phyloP scores from a whole-genome alignment of 2,888 invertebrate species.

The Amphiduros pacificus region DNA sequence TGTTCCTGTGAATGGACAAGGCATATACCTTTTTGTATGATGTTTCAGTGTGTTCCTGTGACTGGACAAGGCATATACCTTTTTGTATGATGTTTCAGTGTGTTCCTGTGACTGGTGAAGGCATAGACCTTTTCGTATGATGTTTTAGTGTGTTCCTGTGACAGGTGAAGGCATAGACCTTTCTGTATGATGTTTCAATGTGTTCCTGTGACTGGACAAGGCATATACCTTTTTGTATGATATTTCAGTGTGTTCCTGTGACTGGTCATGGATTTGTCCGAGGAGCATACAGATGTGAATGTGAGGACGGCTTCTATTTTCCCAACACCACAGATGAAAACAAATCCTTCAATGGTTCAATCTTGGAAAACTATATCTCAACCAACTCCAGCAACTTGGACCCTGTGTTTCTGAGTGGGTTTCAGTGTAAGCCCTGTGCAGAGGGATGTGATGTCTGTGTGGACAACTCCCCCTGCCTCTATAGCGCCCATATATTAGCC shows the following conservation, averaged over 20 bases:
- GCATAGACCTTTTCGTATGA: too few species aligned
- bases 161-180: too few species aligned
- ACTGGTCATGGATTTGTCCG: conserved; percentile 44
- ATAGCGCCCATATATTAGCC: conserved; percentile 30
- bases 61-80: too few species aligned
- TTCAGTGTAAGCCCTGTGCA: conserved; percentile 43
- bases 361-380: conserved; percentile 1
- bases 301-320: conserved; percentile 49
- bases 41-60: too few species aligned
- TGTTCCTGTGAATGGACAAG: too few species aligned
- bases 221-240: not conserved
- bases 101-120: too few species aligned
- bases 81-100: too few species aligned
- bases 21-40: too few species aligned
- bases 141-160: too few species aligned
- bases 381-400: conserved; percentile 9
- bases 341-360: conserved; percentile 38
- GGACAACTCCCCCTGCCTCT: conserved; percentile 48
- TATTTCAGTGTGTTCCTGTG: conserved; percentile 41
- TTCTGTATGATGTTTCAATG: too few species aligned
- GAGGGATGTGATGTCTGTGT: conserved; percentile 49
- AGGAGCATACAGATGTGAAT: conserved; percentile 47
- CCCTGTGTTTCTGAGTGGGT: conserved; percentile 26
- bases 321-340: conserved; percentile 37
- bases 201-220: too few species aligned